A percentile compares a stretch with the other conserved stretches of the same genome.
These are phyloP conservation scores for Callospermophilus lateralis DNA, from an alignment of 2,113 vertebrate species.

Conservation along the genomic window DNA sequence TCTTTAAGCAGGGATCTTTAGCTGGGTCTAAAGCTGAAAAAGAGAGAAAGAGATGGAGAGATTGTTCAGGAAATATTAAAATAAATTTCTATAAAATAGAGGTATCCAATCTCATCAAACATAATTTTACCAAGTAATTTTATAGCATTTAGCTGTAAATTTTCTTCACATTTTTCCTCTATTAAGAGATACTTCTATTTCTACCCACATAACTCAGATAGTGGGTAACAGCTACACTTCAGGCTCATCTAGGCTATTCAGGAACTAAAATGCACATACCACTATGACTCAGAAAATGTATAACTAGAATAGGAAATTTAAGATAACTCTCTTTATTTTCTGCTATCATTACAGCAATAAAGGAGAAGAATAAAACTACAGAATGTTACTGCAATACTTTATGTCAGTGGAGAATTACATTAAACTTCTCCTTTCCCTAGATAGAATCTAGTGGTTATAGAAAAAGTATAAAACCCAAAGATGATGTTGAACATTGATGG, in stretches of 20 bases:
- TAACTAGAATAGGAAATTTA: not conserved
- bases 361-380: not conserved
- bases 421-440: not conserved
- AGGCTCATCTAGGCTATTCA: not conserved
- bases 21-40: conserved; percentile 94
- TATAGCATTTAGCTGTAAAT: not conserved
- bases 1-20: conserved; percentile 97
- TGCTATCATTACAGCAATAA: not conserved
- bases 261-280: not conserved
- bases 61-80: conserved; percentile 40
- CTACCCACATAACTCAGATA: not conserved
- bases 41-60: conserved; percentile 32
- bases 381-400: not conserved
- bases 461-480: not conserved
- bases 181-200: not conserved
- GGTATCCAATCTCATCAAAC: not conserved
- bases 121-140: not conserved
- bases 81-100: not conserved
- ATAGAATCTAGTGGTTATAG: not conserved
- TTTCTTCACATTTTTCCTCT: not conserved
- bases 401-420: not conserved
- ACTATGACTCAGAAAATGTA: not conserved
- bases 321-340: not conserved
- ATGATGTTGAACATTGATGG: not conserved
- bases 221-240: not conserved